Evolutionary conservation across 2,888 invertebrate genomes (phyloP).

Genomic region (Drosophila anomalata): DNA sequence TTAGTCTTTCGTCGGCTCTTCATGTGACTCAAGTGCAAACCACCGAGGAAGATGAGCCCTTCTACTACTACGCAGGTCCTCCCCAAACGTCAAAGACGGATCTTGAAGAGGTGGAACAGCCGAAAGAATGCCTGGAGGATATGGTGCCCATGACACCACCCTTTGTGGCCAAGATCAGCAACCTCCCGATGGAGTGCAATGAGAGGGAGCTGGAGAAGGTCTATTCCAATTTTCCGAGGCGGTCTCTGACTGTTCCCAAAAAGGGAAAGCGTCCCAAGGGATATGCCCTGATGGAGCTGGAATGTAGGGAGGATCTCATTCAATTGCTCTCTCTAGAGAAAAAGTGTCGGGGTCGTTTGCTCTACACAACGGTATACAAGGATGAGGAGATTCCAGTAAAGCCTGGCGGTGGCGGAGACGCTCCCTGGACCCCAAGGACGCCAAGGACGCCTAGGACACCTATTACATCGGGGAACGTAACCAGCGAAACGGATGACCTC

Average conservation of each 20-base stretch:
- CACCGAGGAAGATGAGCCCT: not conserved
- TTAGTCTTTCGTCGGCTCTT: conserved; percentile 3
- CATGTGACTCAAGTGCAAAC: conserved; percentile 23
- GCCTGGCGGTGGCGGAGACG: not conserved
- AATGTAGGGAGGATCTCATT: conserved; percentile 35
- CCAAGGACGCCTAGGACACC: not conserved
- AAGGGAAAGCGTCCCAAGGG: conserved; percentile 20
- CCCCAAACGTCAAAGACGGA: not conserved
- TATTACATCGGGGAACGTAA: not conserved
- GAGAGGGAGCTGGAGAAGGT: conserved; percentile 28
- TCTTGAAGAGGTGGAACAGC: not conserved
- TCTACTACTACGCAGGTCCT: not conserved
- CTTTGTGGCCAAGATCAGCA: conserved; percentile 39
- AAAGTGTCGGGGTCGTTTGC: conserved; percentile 37
- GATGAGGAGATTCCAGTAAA: not conserved
- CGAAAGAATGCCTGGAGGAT: not conserved
- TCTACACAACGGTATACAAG: conserved; percentile 17
- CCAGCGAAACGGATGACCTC: conserved; percentile 7
- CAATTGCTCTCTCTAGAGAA: conserved; percentile 26
- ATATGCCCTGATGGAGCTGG: conserved; percentile 39
- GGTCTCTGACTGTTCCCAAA: conserved; percentile 23
- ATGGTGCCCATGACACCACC: conserved; percentile 18
- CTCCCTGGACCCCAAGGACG: not conserved
- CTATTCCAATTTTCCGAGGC: conserved; percentile 16
- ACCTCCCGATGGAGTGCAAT: conserved; percentile 40